phyloP scores from a whole-genome alignment of 2,797 vertebrate species.

The Lagorchestes hirsutus region DNA sequence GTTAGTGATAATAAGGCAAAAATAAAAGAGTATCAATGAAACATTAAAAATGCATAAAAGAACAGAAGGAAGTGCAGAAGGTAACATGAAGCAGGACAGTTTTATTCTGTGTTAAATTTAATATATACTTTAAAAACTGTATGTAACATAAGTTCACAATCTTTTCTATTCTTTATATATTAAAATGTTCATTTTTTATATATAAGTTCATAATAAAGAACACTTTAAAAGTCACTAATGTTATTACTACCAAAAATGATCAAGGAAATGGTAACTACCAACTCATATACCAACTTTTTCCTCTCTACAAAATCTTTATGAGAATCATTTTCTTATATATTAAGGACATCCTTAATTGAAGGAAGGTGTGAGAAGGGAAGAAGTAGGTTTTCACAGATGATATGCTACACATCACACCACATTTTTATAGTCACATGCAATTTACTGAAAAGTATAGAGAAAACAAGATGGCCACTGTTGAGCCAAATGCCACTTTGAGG shows the following conservation, averaged over 20 bases:
- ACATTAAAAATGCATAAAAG: neutral
- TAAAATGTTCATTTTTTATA: neutral
- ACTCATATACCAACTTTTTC: neutral
- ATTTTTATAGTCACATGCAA: too few relatives aligned
- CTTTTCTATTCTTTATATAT: neutral
- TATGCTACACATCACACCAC: too few relatives aligned
- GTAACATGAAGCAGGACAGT: neutral
- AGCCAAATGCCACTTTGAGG: too few relatives aligned
- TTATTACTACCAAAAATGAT: neutral
- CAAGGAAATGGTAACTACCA: neutral
- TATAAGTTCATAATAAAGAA: neutral
- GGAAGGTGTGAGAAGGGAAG: neutral
- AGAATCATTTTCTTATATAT: neutral
- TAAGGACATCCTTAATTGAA: neutral
- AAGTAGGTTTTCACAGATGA: too few relatives aligned
- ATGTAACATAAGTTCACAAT: neutral
- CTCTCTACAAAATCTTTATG: neutral
- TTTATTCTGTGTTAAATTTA: neutral
- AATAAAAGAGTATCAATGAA: neutral
- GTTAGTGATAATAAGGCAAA: neutral
- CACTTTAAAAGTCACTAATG: neutral
- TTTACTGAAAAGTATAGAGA: too few relatives aligned
- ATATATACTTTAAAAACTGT: neutral
- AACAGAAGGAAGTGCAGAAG: neutral
- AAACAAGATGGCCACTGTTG: too few relatives aligned